Percentiles rank a stretch among this genome's conserved stretches.
Conservation (phyloP, 2,797 vertebrate species). For the Toxotes lorentzi region DNA sequence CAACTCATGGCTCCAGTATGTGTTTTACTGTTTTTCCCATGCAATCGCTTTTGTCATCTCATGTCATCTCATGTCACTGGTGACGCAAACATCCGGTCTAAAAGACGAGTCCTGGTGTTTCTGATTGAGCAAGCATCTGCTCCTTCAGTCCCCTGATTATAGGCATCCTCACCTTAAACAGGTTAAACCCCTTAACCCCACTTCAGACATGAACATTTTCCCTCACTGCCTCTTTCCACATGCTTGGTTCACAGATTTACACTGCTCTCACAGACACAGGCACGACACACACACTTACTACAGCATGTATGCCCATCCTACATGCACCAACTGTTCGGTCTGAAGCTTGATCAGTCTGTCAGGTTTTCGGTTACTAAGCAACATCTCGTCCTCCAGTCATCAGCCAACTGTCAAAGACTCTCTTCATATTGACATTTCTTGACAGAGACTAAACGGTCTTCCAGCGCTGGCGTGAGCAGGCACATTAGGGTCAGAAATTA, state of each 20-base stretch:
- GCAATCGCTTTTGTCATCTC: not conserved
- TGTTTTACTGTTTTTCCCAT: not conserved
- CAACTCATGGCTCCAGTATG: not conserved
- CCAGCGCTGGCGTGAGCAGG: not conserved
- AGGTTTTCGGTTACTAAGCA: slow-evolving; percentile 74
- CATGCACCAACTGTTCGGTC: slow-evolving; percentile 71
- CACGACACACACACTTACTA: slow-evolving; percentile 39
- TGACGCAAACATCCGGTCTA: not conserved
- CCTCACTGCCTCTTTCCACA: not conserved
- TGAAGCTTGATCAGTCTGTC: slow-evolving; percentile 71
- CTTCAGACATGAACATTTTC: slow-evolving; percentile 1
- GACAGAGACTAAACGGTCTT: slow-evolving; percentile 42
- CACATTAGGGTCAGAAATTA: slow-evolving; percentile 21
- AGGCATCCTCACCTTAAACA: slow-evolving; percentile 6
- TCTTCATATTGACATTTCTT: slow-evolving; percentile 58
- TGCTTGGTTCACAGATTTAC: slow-evolving; percentile 11
- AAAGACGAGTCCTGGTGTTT: not conserved
- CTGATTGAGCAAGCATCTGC: slow-evolving; percentile 19
- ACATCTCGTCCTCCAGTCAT: slow-evolving; percentile 65
- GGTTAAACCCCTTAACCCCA: slow-evolving; percentile 14
- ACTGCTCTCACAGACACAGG: slow-evolving; percentile 10
- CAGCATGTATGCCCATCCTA: slow-evolving; percentile 52
- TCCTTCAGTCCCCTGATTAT: slow-evolving; percentile 6
- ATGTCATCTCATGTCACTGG: not conserved
- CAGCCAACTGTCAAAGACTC: slow-evolving; percentile 62